These are phyloP conservation scores for Paratrypauchen microcephalus DNA, from an alignment of 2,797 vertebrate species.

Conservation along the genomic window DNA sequence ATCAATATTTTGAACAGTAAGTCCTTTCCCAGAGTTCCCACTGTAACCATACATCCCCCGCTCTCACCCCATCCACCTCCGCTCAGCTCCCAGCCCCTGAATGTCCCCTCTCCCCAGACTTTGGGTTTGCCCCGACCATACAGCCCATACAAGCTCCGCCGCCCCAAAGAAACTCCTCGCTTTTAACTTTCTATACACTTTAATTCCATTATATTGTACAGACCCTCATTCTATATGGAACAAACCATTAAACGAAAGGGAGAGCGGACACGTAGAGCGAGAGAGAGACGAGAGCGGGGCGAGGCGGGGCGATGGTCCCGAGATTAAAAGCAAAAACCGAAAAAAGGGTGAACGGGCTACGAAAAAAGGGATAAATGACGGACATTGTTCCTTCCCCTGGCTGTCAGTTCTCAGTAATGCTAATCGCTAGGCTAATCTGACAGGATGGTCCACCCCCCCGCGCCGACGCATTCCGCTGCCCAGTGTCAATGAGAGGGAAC, in stretches of 20 bases:
- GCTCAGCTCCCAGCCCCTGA: neutral
- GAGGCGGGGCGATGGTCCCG: conserved; percentile 19
- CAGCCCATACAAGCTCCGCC: conserved; percentile 4
- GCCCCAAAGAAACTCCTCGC: neutral
- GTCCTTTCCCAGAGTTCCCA: neutral
- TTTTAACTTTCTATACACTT: neutral
- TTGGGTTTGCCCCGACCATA: neutral
- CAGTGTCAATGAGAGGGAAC: conserved; percentile 77
- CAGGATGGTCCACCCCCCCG: conserved; percentile 58
- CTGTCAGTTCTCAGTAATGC: conserved; percentile 81
- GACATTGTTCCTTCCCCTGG: conserved; percentile 75
- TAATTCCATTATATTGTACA: conserved; percentile 1
- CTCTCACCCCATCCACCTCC: neutral
- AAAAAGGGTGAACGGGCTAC: conserved; percentile 51
- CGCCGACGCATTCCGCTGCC: conserved; percentile 72
- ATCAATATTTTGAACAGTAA: neutral
- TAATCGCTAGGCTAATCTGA: conserved; percentile 81
- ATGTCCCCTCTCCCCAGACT: neutral
- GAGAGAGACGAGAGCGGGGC: neutral
- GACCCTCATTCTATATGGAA: conserved; percentile 14
- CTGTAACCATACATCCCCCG: neutral
- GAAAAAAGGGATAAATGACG: conserved; percentile 70
- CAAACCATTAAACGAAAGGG: conserved; percentile 17
- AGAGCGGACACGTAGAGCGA: conserved; percentile 28
- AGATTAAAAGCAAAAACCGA: conserved; percentile 61